Evolutionary conservation across 1,140 invertebrate species (phyloP).

Genomic region (Drosophila triauraria): DNA sequence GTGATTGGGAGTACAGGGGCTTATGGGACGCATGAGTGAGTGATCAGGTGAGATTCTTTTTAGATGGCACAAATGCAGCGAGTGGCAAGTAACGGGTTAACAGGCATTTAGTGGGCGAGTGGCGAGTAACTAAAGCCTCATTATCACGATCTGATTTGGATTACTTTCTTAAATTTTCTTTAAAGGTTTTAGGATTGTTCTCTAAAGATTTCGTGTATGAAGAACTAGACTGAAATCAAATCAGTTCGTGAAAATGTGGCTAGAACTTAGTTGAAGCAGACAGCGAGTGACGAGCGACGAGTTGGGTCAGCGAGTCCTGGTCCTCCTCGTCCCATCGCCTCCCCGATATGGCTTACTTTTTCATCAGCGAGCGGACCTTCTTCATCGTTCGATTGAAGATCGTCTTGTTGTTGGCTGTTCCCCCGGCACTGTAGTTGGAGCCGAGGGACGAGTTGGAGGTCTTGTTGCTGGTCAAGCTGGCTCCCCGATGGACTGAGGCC

Average conservation of each 20-base stretch:
- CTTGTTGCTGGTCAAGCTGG: constrained; percentile 73
- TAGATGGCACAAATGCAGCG: constrained; percentile 61
- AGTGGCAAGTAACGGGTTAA: constrained; percentile 47
- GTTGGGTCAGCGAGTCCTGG: constrained; percentile 41
- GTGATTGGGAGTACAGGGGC: constrained; percentile 11
- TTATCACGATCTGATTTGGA: constrained; percentile 23
- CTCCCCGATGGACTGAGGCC: constrained; percentile 80
- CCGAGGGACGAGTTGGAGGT: constrained; percentile 74
- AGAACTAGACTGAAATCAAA: constrained; percentile 2
- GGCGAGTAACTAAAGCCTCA: constrained; percentile 7
- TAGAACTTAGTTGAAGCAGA: constrained; percentile 18
- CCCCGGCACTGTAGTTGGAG: constrained; percentile 66
- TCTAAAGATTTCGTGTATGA: too few relatives aligned
- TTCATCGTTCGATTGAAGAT: constrained; percentile 90
- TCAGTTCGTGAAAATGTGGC: constrained; percentile 18
- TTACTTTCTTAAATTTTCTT: neutral
- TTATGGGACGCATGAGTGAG: constrained; percentile 6
- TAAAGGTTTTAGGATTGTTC: neutral
- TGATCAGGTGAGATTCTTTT: constrained; percentile 63
- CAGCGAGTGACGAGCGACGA: constrained; percentile 59
- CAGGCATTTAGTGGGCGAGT: constrained; percentile 43
- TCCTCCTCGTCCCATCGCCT: constrained; percentile 39
- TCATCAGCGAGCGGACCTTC: constrained; percentile 89
- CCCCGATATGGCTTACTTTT: constrained; percentile 86
- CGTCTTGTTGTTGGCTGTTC: constrained; percentile 84